phyloP scores from a whole-genome alignment of 1,140 invertebrate species.

The Brachionus manjavacas region DNA sequence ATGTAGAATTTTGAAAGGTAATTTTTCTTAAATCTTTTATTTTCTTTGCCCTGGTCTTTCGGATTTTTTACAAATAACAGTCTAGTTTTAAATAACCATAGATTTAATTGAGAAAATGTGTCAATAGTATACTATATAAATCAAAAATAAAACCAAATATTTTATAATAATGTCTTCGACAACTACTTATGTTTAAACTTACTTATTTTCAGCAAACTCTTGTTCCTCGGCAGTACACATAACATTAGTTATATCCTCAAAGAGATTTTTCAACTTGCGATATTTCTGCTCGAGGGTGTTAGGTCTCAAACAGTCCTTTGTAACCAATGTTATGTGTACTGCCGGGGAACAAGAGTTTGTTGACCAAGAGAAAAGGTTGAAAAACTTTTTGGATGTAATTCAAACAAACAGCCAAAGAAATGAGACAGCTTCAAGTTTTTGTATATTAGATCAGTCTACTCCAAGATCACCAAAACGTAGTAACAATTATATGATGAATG shows the following conservation, averaged over 20 bases:
- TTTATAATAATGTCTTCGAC: too few relatives aligned
- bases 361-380: background rate
- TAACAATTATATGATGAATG: background rate
- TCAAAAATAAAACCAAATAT: too few relatives aligned
- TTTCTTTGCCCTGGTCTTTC: too few relatives aligned
- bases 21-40: too few relatives aligned
- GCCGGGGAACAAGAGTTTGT: background rate
- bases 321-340: background rate
- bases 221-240: background rate
- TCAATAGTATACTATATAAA: too few relatives aligned
- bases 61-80: too few relatives aligned
- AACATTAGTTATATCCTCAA: slow-evolving; percentile 5
- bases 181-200: too few relatives aligned
- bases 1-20: too few relatives aligned
- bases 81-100: too few relatives aligned
- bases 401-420: background rate
- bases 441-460: background rate
- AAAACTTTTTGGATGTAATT: background rate
- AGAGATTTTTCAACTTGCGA: background rate
- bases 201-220: background rate
- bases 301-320: background rate
- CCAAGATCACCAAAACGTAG: background rate
- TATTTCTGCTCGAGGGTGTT: background rate
- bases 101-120: too few relatives aligned
- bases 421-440: background rate